Conservation (phyloP, 2,797 vertebrate genomes). For the Oreortyx pictus region DNA sequence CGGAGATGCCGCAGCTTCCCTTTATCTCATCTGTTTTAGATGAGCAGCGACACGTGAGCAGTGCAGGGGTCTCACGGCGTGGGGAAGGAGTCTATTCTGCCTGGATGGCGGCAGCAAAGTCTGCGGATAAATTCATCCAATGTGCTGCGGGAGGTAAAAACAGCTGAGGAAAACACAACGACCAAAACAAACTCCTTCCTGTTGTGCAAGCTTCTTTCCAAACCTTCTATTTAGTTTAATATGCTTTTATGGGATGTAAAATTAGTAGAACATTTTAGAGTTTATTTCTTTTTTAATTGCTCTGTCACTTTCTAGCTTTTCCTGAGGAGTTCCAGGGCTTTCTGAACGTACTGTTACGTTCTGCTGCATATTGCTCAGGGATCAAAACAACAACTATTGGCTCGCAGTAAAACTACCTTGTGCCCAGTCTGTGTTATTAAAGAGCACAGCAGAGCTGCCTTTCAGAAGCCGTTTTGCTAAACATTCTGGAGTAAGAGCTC, state of each 20-base stretch:
- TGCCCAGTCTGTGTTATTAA: neutral
- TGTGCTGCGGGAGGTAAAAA: neutral
- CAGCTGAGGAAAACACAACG: neutral
- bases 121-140: neutral
- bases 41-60: neutral
- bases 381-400: neutral
- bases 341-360: neutral
- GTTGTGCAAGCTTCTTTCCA: neutral
- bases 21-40: conserved; percentile 7
- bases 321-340: neutral
- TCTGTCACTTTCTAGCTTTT: neutral
- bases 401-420: neutral
- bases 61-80: neutral
- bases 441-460: neutral
- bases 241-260: neutral
- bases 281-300: neutral
- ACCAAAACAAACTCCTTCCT: neutral
- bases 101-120: neutral
- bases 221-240: neutral
- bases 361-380: fast-evolving
- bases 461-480: neutral
- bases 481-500: neutral
- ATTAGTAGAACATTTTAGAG: neutral
- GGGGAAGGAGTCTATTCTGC: neutral
- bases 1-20: neutral